Percentiles rank a stretch among this genome's conserved stretches.
Evolutionary conservation across 23 tunicate species (phyloP).

Genomic region (Halocynthia roretzi): DNA sequence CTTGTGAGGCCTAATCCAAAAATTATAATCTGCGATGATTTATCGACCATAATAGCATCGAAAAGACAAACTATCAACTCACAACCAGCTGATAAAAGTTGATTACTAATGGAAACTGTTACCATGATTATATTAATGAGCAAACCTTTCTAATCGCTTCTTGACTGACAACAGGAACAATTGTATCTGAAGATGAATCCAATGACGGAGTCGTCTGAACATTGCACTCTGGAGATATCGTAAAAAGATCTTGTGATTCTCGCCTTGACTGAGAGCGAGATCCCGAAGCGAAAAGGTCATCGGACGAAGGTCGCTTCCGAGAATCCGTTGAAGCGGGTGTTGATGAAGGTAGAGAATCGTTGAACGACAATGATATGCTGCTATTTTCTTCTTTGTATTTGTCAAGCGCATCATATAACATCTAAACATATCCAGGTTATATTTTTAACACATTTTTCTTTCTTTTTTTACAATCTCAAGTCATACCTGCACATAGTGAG

Average conservation of each 20-base stretch:
- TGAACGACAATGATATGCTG: not conserved
- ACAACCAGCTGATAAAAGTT: too few species aligned
- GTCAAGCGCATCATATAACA: conserved; percentile 17
- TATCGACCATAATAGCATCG: too few species aligned
- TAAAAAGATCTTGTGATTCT: conserved; percentile 7
- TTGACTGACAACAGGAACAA: not conserved
- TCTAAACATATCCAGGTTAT: not conserved
- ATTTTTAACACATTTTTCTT: not conserved
- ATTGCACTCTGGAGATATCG: not conserved
- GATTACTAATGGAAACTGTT: too few species aligned
- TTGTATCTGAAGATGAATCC: not conserved
- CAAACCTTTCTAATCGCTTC: not conserved
- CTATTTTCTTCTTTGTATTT: conserved; percentile 27
- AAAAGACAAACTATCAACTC: too few species aligned
- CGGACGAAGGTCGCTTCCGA: too few species aligned
- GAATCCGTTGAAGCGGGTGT: not conserved
- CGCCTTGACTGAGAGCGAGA: not conserved
- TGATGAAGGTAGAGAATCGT: conserved; percentile 13
- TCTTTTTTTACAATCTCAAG: not conserved
- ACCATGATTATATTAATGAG: not conserved
- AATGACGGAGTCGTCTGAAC: not conserved
- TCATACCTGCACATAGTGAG: conserved; percentile 28
- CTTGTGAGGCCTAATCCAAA: too few species aligned
- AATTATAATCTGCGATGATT: too few species aligned
- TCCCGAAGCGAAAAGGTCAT: too few species aligned